A percentile compares a stretch with the other conserved stretches of the same genome.
Evolutionary conservation across 2,888 invertebrate genomes (phyloP).

Genomic region (Protodeltote pygarga): DNA sequence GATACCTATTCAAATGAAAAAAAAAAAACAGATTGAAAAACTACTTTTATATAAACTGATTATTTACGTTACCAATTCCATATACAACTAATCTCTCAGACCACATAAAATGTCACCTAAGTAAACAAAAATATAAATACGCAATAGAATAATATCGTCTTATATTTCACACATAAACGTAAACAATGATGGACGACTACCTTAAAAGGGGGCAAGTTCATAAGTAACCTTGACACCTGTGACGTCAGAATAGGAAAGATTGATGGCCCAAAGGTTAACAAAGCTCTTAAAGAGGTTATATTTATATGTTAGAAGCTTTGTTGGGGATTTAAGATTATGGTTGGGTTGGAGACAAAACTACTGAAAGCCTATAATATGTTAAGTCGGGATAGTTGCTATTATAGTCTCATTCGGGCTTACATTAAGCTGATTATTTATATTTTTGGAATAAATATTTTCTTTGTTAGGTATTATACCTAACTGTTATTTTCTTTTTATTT

Average conservation of each 20-base stretch:
- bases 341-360: slow-evolving; percentile 28
- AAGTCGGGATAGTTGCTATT: slow-evolving; percentile 17
- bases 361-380: slow-evolving; percentile 29
- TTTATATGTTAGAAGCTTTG: slow-evolving; percentile 44
- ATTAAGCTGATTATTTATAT: slow-evolving; percentile 16
- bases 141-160: slow-evolving; percentile 17
- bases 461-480: too few relatives aligned
- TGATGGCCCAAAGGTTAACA: slow-evolving; percentile 55
- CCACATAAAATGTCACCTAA: too few relatives aligned
- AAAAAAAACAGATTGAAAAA: too few relatives aligned
- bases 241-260: slow-evolving; percentile 64
- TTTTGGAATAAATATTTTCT: slow-evolving; percentile 2
- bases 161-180: slow-evolving; percentile 28
- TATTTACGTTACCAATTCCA: too few relatives aligned
- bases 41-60: too few relatives aligned
- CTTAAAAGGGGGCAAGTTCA: slow-evolving; percentile 32
- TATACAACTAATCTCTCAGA: slow-evolving; percentile 3
- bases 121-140: too few relatives aligned
- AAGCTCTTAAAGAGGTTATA: slow-evolving; percentile 45
- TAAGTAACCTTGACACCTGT: slow-evolving; percentile 68
- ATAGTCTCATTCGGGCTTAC: slow-evolving; percentile 7
- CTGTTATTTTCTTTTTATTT: background rate
- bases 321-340: slow-evolving; percentile 37
- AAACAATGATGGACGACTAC: slow-evolving; percentile 43
- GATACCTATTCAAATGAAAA: too few relatives aligned